phyloP scores from a whole-genome alignment of 2,888 invertebrate genomes.

The Agonopterix heracliana region DNA sequence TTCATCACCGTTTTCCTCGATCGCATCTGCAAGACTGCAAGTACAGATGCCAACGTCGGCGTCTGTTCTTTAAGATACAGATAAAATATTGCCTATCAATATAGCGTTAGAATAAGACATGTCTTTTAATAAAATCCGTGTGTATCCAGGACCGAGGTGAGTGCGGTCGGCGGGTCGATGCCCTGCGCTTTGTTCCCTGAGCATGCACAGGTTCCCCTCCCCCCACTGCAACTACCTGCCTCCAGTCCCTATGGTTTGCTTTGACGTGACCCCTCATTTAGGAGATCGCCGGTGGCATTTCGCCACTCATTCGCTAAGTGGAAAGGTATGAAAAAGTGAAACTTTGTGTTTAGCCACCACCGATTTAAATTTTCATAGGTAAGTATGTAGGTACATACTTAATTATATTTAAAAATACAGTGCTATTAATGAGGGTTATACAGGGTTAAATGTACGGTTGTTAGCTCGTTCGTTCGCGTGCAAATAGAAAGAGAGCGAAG shows the following conservation, averaged over 20 bases:
- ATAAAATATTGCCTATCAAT: too few species aligned
- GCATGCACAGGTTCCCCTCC: slow-evolving; percentile 22
- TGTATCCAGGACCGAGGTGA: slow-evolving; percentile 27
- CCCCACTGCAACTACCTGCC: slow-evolving; percentile 12
- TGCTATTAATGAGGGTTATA: too few species aligned
- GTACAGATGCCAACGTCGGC: too few species aligned
- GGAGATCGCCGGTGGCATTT: slow-evolving; percentile 19
- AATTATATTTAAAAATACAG: too few species aligned
- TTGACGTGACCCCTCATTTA: slow-evolving; percentile 27
- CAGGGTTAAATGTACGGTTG: too few species aligned
- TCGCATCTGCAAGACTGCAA: too few species aligned
- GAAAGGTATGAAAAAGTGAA: slow-evolving; percentile 9
- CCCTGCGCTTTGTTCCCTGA: slow-evolving; percentile 60
- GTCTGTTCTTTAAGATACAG: too few species aligned
- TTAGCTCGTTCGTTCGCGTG: too few species aligned
- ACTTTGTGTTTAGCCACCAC: slow-evolving; percentile 1
- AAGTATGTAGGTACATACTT: too few species aligned
- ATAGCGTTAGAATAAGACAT: background rate
- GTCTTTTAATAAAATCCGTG: slow-evolving; percentile 26
- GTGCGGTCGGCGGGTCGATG: slow-evolving; percentile 32
- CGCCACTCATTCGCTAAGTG: slow-evolving; percentile 17
- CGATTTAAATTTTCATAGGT: too few species aligned
- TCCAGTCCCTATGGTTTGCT: slow-evolving; percentile 23
- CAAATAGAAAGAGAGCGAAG: too few species aligned
- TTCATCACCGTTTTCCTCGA: too few species aligned